A percentile compares a stretch with the other conserved stretches of the same genome.
Evolutionary conservation across 1,140 invertebrate genomes (phyloP).

Genomic region (Orchesella cincta): DNA sequence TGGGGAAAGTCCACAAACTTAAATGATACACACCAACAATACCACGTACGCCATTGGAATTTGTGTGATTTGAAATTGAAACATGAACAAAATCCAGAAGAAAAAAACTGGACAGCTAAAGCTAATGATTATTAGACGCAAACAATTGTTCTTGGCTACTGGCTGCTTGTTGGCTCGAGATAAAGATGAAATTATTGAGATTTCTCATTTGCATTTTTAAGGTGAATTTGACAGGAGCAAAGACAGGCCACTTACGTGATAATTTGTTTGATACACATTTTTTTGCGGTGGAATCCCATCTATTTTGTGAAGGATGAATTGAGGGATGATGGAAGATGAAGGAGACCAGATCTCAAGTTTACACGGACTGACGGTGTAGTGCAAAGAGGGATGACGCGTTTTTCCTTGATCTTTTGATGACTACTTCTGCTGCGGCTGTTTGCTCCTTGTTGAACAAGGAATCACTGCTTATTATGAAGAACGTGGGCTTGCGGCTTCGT

Average conservation of each 20-base stretch:
- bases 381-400: neutral
- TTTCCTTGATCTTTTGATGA: neutral
- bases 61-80: too few relatives aligned
- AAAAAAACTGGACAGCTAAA: too few relatives aligned
- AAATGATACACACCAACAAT: too few relatives aligned
- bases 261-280: constrained; percentile 28
- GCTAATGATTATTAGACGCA: too few relatives aligned
- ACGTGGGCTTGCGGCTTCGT: constrained; percentile 19
- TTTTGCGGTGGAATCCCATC: neutral
- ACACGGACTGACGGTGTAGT: constrained; percentile 3
- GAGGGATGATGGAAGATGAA: too few relatives aligned
- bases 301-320: constrained; percentile 17
- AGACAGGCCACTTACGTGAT: constrained; percentile 28
- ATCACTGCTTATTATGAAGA: neutral
- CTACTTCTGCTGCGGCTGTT: neutral
- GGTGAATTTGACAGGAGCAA: constrained; percentile 22
- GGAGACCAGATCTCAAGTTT: too few relatives aligned
- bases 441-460: neutral
- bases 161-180: too few relatives aligned
- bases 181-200: constrained; percentile 15
- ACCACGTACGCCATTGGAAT: too few relatives aligned
- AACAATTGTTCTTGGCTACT: too few relatives aligned
- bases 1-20: too few relatives aligned
- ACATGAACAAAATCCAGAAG: too few relatives aligned
- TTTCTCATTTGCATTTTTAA: constrained; percentile 25